A percentile compares a stretch with the other conserved stretches of the same genome.
phyloP scores from a whole-genome alignment of 2,888 invertebrate species.

The Fragum sueziense region DNA sequence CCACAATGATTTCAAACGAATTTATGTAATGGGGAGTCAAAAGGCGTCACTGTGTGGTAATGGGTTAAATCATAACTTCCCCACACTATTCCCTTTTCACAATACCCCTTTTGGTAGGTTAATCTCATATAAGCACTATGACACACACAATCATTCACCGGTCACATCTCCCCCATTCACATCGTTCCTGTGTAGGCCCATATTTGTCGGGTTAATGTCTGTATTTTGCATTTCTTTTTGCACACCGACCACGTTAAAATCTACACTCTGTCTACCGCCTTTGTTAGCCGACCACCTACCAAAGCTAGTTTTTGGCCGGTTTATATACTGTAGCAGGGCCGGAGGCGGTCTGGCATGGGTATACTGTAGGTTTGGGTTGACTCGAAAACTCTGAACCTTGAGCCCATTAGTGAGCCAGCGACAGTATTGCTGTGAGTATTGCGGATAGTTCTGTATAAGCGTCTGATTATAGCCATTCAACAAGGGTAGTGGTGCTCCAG shows the following conservation, averaged over 20 bases:
- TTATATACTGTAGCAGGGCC: slow-evolving; percentile 51
- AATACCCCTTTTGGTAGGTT: too few relatives aligned
- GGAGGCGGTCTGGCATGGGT: slow-evolving; percentile 48
- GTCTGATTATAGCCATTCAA: slow-evolving; percentile 64
- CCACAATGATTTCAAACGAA: too few relatives aligned
- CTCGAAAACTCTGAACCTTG: slow-evolving; percentile 66
- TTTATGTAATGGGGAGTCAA: too few relatives aligned
- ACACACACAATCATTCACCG: too few relatives aligned
- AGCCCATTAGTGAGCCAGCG: slow-evolving; percentile 65
- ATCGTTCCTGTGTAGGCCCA: not conserved
- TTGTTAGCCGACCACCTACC: slow-evolving; percentile 20
- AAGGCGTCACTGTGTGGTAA: too few relatives aligned
- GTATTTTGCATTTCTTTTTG: slow-evolving; percentile 37
- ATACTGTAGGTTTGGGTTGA: slow-evolving; percentile 23
- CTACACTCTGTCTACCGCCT: not conserved
- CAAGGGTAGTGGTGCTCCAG: slow-evolving; percentile 47
- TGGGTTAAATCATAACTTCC: too few relatives aligned
- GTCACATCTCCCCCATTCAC: not conserved
- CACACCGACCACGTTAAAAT: slow-evolving; percentile 50
- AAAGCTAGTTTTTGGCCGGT: slow-evolving; percentile 43
- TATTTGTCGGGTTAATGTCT: not conserved
- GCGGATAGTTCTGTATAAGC: slow-evolving; percentile 57
- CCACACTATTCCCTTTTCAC: too few relatives aligned
- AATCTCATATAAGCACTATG: too few relatives aligned
- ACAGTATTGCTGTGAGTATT: slow-evolving; percentile 60